phyloP scores from a whole-genome alignment of 2,797 vertebrate species.

The Sebastes taczanowskii region DNA sequence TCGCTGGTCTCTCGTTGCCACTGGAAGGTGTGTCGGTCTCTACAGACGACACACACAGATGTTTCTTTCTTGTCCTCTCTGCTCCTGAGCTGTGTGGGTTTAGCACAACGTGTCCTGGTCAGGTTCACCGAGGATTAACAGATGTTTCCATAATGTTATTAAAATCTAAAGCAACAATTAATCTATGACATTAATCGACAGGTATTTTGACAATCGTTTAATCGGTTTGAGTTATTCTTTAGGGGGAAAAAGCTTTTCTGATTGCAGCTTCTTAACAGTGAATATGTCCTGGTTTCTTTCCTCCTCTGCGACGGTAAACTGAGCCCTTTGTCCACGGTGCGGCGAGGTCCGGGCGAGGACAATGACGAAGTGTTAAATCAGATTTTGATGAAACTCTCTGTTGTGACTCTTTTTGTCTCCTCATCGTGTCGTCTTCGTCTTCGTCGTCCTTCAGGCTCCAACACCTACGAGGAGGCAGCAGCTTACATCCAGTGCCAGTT shows the following conservation, averaged over 20 bases:
- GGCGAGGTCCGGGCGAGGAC: too few species aligned
- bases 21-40: slow-evolving; percentile 24
- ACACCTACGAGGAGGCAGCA: slow-evolving; percentile 95
- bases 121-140: background rate
- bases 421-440: background rate
- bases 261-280: too few species aligned
- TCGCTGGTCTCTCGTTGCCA: background rate
- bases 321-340: too few species aligned
- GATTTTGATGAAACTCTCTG: background rate
- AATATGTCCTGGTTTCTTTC: too few species aligned
- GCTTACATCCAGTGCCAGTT: slow-evolving; percentile 97
- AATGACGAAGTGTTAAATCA: background rate
- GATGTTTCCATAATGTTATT: background rate
- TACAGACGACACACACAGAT: slow-evolving; percentile 22
- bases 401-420: background rate
- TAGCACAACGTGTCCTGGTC: slow-evolving; percentile 20
- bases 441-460: slow-evolving; percentile 84
- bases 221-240: too few species aligned
- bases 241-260: too few species aligned
- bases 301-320: too few species aligned
- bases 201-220: too few species aligned
- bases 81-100: slow-evolving; percentile 39
- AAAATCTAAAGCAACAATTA: background rate
- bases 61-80: slow-evolving; percentile 13
- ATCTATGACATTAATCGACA: too few species aligned